These are phyloP conservation scores for Saguinus midas DNA, from an alignment of 2,113 vertebrate species.

Conservation along the genomic window DNA sequence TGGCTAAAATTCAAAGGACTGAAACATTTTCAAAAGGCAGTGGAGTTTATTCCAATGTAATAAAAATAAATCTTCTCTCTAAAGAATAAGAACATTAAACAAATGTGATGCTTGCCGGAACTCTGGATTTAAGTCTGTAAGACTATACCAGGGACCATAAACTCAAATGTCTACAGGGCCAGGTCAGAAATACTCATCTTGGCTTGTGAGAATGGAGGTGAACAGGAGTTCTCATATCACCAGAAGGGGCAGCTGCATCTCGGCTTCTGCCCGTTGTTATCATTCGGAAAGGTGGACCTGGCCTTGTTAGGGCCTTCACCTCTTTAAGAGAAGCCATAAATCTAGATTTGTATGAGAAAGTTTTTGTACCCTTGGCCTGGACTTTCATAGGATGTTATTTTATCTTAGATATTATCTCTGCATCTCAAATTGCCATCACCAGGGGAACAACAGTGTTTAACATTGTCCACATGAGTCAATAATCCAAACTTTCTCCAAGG, in stretches of 20 bases:
- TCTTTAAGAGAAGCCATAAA: slow-evolving; percentile 1
- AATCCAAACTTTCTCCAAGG: background rate
- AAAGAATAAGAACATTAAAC: slow-evolving; percentile 45
- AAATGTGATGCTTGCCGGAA: slow-evolving; percentile 22
- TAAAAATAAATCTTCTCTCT: slow-evolving; percentile 64
- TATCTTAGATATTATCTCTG: slow-evolving; percentile 7
- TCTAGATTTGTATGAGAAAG: background rate
- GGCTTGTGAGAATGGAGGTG: background rate
- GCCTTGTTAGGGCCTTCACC: background rate
- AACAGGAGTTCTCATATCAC: background rate
- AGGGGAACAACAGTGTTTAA: background rate
- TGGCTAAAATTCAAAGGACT: slow-evolving; percentile 66
- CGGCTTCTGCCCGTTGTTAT: background rate
- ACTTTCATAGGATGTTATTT: slow-evolving; percentile 8
- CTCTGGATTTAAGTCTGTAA: slow-evolving; percentile 26
- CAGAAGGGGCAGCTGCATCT: background rate
- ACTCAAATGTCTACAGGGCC: background rate
- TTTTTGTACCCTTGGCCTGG: background rate
- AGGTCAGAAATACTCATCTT: slow-evolving; percentile 36
- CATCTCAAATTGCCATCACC: background rate
- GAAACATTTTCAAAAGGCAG: slow-evolving; percentile 59
- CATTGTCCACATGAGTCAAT: background rate
- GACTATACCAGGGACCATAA: slow-evolving; percentile 28
- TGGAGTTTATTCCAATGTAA: slow-evolving; percentile 36
- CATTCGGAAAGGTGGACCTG: slow-evolving; percentile 19